phyloP scores from a whole-genome alignment of 2,797 vertebrate species.

The Masticophis lateralis region DNA sequence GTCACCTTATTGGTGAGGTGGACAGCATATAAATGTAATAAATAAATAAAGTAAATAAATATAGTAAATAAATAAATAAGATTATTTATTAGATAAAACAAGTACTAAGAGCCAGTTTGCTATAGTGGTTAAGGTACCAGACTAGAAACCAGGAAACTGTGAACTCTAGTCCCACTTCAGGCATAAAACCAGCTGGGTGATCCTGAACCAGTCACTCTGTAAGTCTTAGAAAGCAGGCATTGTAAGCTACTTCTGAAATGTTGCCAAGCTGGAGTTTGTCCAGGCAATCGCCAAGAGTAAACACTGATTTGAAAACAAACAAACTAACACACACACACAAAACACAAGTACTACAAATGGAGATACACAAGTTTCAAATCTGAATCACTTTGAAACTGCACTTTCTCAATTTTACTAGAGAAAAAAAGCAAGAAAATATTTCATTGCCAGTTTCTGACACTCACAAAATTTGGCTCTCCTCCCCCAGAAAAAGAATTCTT shows the following conservation, averaged over 20 bases:
- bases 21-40: no score
- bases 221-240: neutral
- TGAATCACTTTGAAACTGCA: neutral
- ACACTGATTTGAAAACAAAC: neutral
- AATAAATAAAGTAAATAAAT: no score
- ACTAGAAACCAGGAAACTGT: neutral
- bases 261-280: neutral
- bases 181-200: neutral
- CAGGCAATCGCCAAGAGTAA: neutral
- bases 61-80: no score
- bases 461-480: slow-evolving; percentile 6
- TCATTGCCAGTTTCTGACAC: slow-evolving; percentile 2
- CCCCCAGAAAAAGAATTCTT: neutral
- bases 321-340: neutral
- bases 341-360: neutral
- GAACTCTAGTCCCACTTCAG: neutral
- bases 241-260: neutral
- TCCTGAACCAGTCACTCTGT: neutral
- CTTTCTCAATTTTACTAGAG: neutral
- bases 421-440: slow-evolving; percentile 27
- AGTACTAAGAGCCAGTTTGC: neutral
- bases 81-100: neutral
- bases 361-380: neutral
- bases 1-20: no score
- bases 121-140: neutral